Percentiles rank a stretch among this genome's conserved stretches.
These are phyloP conservation scores for Diachrysia chrysitis DNA, from an alignment of 2,888 invertebrate species.

Conservation along the genomic window DNA sequence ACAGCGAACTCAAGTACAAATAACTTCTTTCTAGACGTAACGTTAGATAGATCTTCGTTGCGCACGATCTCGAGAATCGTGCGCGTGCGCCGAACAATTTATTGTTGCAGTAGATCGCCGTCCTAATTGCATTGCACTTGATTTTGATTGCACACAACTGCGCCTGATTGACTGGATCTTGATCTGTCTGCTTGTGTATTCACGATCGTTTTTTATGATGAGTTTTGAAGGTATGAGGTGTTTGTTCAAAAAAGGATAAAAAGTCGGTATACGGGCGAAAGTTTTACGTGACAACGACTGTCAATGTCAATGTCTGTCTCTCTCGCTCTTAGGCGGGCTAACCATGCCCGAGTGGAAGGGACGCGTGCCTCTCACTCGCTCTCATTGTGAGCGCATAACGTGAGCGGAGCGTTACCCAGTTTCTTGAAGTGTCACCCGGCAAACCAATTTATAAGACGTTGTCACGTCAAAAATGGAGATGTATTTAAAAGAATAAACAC, in stretches of 20 bases:
- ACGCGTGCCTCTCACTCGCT: too few species aligned
- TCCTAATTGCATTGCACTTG: constrained; percentile 58
- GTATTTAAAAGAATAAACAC: too few species aligned
- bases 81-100: constrained; percentile 53
- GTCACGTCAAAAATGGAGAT: too few species aligned
- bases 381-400: too few species aligned
- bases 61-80: constrained; percentile 59
- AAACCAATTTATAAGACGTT: too few species aligned
- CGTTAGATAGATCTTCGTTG: constrained; percentile 41
- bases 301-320: too few species aligned
- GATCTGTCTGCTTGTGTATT: constrained; percentile 44
- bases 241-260: background rate
- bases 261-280: too few species aligned
- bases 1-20: constrained; percentile 20
- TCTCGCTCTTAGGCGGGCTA: too few species aligned
- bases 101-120: constrained; percentile 51
- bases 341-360: too few species aligned
- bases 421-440: too few species aligned
- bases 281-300: too few species aligned
- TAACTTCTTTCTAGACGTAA: constrained; percentile 31
- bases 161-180: constrained; percentile 45
- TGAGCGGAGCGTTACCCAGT: too few species aligned
- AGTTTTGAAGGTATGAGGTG: background rate
- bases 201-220: constrained; percentile 31
- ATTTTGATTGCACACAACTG: constrained; percentile 47